Evolutionary conservation across 2,888 invertebrate species (phyloP).

Genomic region (Melinopterus prodromus): DNA sequence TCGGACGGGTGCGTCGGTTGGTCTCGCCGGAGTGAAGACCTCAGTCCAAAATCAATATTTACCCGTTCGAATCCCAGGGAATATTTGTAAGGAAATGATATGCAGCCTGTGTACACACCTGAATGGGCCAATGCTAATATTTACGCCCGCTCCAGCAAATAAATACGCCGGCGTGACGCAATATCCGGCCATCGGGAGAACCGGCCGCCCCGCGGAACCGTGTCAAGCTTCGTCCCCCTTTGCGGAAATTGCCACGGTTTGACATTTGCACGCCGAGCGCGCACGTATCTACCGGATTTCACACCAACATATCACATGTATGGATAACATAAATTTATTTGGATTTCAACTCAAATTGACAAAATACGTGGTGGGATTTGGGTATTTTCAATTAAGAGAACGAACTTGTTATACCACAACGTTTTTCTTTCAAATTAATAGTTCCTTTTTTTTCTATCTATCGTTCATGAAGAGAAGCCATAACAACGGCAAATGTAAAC

Average conservation of each 20-base stretch:
- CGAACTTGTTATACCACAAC: too few species aligned
- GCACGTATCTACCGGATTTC: too few species aligned
- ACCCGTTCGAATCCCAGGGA: slow-evolving; percentile 48
- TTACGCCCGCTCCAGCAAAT: slow-evolving; percentile 52
- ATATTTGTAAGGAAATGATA: slow-evolving; percentile 59
- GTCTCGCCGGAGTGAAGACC: neutral
- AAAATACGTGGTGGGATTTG: too few species aligned
- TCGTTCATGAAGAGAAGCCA: too few species aligned
- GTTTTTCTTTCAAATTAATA: too few species aligned
- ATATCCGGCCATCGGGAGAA: slow-evolving; percentile 50
- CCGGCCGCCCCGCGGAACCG: neutral
- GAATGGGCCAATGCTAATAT: slow-evolving; percentile 59
- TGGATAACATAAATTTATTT: too few species aligned
- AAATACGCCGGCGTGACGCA: slow-evolving; percentile 54
- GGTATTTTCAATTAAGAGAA: too few species aligned
- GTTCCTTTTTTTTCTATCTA: too few species aligned
- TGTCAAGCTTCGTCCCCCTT: neutral
- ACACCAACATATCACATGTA: too few species aligned
- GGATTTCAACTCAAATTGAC: too few species aligned
- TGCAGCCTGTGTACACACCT: slow-evolving; percentile 58
- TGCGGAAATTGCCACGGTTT: neutral
- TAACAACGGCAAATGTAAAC: too few species aligned
- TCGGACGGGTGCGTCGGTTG: neutral
- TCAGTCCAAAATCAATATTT: slow-evolving; percentile 53
- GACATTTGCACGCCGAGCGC: neutral